Evolutionary conservation across 1,140 invertebrate genomes (phyloP), one percentile per base, ranked within the genome.

Genomic region (Varroa destructor): DNA sequence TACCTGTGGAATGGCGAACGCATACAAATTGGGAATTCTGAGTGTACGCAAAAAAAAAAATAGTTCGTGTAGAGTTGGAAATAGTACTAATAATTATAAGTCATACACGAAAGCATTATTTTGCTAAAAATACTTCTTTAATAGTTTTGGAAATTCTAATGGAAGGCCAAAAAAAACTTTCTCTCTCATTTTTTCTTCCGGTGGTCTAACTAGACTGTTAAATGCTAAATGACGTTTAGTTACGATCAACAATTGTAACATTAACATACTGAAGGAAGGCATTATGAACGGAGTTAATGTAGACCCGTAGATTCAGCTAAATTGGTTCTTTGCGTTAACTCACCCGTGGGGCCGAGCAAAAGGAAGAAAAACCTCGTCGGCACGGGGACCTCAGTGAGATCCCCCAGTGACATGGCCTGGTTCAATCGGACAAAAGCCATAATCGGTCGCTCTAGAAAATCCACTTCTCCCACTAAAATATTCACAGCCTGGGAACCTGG

Each of bases 391-490:
- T 98, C 95, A 10, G 94, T 97, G 42, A 98, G 81, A 79, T 98
- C 92, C 2, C 92, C 94, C 80, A 99, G 85, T 73, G 91, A 85
- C n/a, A 86, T 84, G 8, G 91, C 89, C 74, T 91, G 86, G 77
- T 87, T 89, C 10, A 99, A 84, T 67, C 96, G 85, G 70, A 98
- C 87, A 79, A 99, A 97, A 8, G 89, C 93, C 72, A 90, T 90
- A 58, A 97, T 79, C 0, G 90, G 87, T 77, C 91, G 89, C 71
- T 92, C 87, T 40, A 99, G 83, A 79, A 97, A 97, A 79, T 98
- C 93, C 2, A 98, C 89, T 82, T 98, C 94, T 8, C 96, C 96
- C 0, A 99, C 92, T 8, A 99, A 82, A 76, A 99, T 95, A 79
- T 97, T 98, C 67, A 91, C 91, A 1, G 94, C 93, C 81, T 99